Evolutionary conservation across 2,888 invertebrate species (phyloP), one percentile per base, ranked within the genome.

Genomic region (Drosophila neutralis): DNA sequence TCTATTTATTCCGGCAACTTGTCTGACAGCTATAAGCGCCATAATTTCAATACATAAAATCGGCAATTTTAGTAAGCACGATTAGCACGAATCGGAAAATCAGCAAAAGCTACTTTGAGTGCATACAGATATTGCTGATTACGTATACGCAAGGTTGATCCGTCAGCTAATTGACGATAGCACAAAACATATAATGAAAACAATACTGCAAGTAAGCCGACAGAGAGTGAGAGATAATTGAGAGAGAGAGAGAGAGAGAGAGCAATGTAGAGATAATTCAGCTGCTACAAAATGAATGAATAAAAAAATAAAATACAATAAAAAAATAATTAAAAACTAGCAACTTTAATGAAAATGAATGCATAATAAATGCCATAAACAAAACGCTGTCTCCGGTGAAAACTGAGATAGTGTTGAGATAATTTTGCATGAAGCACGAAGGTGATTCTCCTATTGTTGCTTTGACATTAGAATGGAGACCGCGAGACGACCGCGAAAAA

Each of bases 111-210:
- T 27, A 51, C 10, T 54, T 48, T 35, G 6, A 27, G 29, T 48
- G n/a, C 27, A 53, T 18, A 42, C 35, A 31, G 8, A 49, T 36
- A 40, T 57, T 51, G 21, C 11, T 31, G 42, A 86, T 87, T 87
- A 84, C 83, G 89, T 89, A 85, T 85, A 84, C 89, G 82, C 75
- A 61, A 59, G 38, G 87, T 51, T 49, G 27, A 61, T 38, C 77
- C 65, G 33, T 35, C 29, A 51, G 73, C 69, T 72, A 85, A 85
- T 83, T 86, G 82, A 73, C 71, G 54, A 57, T 56, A 59, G 70
- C 35, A n/a, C 61, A 52, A 69, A 54, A 54, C 21, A 40, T 52
- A 38, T 21, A 36, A 65, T 53, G 31, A 49, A 52, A 59, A 36
- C 38, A 27, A n/a, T 18, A 42, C 29, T 33, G 49, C 38, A 54